Percentiles rank a stretch among this genome's conserved stretches.
These are phyloP conservation scores for Pogoniulus pusillus DNA, from an alignment of 2,797 vertebrate species.

Conservation along the genomic window DNA sequence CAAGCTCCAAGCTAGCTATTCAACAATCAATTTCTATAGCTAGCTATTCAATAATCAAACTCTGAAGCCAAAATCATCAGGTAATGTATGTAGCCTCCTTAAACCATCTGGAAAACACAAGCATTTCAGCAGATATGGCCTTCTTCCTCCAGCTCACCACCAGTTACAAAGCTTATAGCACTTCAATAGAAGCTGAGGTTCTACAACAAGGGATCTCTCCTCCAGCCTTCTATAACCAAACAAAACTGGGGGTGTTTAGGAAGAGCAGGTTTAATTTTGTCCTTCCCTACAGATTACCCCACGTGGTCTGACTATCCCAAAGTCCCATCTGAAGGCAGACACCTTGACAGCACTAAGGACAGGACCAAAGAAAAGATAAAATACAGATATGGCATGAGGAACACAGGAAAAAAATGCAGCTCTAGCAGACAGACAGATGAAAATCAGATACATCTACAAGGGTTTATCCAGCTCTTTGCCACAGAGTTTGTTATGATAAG, in stretches of 20 bases:
- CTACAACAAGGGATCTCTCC: neutral
- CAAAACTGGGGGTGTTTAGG: neutral
- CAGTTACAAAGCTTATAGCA: neutral
- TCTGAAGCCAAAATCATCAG: conserved; percentile 34
- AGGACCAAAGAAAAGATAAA: neutral
- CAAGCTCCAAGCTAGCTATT: too few species aligned
- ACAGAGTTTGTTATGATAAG: neutral
- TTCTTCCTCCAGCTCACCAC: neutral
- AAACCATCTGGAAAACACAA: neutral
- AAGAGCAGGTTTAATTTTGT: neutral
- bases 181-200: neutral
- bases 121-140: neutral
- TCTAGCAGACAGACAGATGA: conserved; percentile 11
- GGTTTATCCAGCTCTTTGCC: neutral
- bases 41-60: conserved; percentile 42
- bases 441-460: conserved; percentile 1
- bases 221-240: neutral
- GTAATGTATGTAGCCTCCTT: neutral
- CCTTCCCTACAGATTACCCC: neutral
- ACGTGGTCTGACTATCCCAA: neutral
- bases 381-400: conserved; percentile 3
- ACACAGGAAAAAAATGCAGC: neutral
- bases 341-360: conserved; percentile 18
- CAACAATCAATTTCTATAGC: too few species aligned
- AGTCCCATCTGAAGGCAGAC: neutral